Conservation (phyloP, 92 coral and sea anemone genomes). For the Phymanthus crucifer region DNA sequence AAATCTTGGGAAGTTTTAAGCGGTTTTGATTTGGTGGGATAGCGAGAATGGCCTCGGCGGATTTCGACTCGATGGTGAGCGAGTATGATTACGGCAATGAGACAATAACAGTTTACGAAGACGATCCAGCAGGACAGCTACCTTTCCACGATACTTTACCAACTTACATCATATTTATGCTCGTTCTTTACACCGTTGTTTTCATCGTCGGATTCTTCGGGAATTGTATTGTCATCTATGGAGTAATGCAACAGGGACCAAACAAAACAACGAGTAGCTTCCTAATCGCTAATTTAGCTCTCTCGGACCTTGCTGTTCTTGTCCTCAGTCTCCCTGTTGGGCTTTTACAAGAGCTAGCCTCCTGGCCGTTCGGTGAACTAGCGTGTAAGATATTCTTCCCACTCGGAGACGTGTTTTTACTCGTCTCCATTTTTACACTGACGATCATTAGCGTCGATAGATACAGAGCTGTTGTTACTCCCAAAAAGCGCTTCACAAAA, state of each 20-base stretch:
- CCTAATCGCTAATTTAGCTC: conserved; percentile 91
- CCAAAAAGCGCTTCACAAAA: conserved; percentile 83
- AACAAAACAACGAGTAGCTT: conserved; percentile 85
- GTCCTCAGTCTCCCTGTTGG: conserved; percentile 89
- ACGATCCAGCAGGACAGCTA: conserved; percentile 27
- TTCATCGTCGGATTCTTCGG: conserved; percentile 95
- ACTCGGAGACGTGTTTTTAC: conserved; percentile 89
- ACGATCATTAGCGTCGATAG: conserved; percentile 89
- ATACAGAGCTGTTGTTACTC: conserved; percentile 87
- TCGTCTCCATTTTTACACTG: conserved; percentile 87
- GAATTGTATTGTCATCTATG: conserved; percentile 90
- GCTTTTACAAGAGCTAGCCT: conserved; percentile 78
- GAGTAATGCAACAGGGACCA: conserved; percentile 90
- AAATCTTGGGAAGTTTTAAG: conserved; percentile 6
- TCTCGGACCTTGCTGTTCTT: conserved; percentile 87
- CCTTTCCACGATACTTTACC: conserved; percentile 56
- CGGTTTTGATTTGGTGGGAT: conserved; percentile 5
- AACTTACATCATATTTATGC: conserved; percentile 73
- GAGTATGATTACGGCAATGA: conserved; percentile 24
- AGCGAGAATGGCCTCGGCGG: conserved; percentile 25
- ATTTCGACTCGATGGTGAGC: conserved; percentile 27
- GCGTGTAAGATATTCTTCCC: conserved; percentile 92
- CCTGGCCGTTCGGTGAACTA: conserved; percentile 99
- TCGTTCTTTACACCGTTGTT: conserved; percentile 75
- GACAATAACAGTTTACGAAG: not conserved